Base-by-base conservation (phyloP, 2,113 vertebrate genomes). In the Peromyscus maniculatus region DNA sequence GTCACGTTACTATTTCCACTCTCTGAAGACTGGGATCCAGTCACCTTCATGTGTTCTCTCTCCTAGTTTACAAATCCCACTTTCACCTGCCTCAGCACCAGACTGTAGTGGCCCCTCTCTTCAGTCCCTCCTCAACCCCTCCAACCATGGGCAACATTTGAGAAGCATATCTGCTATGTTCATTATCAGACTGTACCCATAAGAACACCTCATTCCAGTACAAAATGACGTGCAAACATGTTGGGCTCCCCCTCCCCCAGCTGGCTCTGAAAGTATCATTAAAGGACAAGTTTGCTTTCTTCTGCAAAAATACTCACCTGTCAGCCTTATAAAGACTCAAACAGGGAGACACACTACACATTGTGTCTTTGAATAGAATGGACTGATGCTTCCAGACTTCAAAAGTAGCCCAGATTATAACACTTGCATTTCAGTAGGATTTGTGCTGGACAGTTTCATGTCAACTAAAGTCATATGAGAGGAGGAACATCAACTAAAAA, bases 251-350 rank as follows among this genome's bases (percentile, higher is more conserved):
- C 22, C 15, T 21, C 15, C 57, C 36, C 9, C 71, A 39, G 33
- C 4, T n/a, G 10, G 52, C 55, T 74, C 36, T 39, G 22, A 11
- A 19, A 39, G 36, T 74, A 57, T n/a, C 52, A 74, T 59, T 39
- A 83, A 72, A 28, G 49, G 12, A 26, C 49, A 72, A 13, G 26
- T 75, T 89, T 59, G 17, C 16, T 46, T 77, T 90, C 88, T 90
- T 90, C 55, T 49, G 57, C 28, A 64, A 90, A 62, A 77, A 90
- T 24, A 49, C 43, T 43, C 66, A 71, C 71, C n/a, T 72, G 67
- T 19, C 69, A 78, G 74, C 36, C 49, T 91, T 79, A 88, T 24
- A 91, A 86, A 93, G 36, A 31, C 78, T 97, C 92, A 82, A 66
- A 59, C 6, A 57, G 57, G 57, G 57, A 97, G 46, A 64, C 22